Evolutionary conservation across 2,888 invertebrate genomes (phyloP).

Genomic region (Ennomos quercinarius): DNA sequence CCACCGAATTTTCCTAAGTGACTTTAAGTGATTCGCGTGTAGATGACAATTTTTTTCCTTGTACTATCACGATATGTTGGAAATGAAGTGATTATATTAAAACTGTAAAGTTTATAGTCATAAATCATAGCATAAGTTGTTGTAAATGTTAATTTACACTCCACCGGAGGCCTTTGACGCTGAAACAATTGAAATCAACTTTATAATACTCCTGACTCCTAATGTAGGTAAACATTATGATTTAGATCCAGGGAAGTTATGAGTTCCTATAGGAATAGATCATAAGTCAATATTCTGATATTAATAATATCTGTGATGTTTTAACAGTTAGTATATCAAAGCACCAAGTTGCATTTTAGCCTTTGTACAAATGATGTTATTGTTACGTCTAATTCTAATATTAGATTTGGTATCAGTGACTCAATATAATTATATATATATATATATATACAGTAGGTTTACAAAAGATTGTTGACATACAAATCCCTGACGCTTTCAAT

Average conservation of each 20-base stretch:
- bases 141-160: slow-evolving; percentile 63
- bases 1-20: slow-evolving; percentile 28
- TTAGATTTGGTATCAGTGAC: slow-evolving; percentile 27
- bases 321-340: slow-evolving; percentile 29
- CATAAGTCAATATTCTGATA: slow-evolving; percentile 6
- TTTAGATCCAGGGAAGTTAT: neutral
- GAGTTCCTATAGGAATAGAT: slow-evolving; percentile 7
- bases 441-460: slow-evolving; percentile 51
- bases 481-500: slow-evolving; percentile 5
- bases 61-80: slow-evolving; percentile 11
- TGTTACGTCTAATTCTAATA: slow-evolving; percentile 19
- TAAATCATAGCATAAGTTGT: slow-evolving; percentile 48
- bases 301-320: slow-evolving; percentile 8
- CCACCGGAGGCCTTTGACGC: slow-evolving; percentile 69
- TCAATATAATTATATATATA: too few species aligned
- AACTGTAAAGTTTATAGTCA: slow-evolving; percentile 13
- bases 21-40: slow-evolving; percentile 32
- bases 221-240: slow-evolving; percentile 3
- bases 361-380: slow-evolving; percentile 36
- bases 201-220: slow-evolving; percentile 32
- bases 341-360: slow-evolving; percentile 27
- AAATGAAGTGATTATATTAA: slow-evolving; percentile 16
- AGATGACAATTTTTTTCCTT: slow-evolving; percentile 6
- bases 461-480: slow-evolving; percentile 13
- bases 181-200: slow-evolving; percentile 76